A percentile compares a stretch with the other conserved stretches of the same genome.
Conservation (phyloP, 2,797 vertebrate genomes). For the Esox masquinongy region DNA sequence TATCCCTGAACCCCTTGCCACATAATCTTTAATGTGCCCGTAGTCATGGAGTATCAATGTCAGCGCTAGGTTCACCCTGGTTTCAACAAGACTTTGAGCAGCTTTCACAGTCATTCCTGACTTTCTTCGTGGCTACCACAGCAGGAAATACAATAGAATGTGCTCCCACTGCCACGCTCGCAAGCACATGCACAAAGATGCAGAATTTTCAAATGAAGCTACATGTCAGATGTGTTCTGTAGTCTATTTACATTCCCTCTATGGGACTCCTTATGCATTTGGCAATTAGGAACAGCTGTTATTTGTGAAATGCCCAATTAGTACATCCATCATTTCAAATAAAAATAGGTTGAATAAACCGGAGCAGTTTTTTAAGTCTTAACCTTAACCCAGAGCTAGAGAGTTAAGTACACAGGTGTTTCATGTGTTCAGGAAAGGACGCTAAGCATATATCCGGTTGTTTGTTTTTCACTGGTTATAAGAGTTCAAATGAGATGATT, state of each 20-base stretch:
- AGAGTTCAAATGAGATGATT: background rate
- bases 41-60: conserved; percentile 22
- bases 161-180: background rate
- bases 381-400: conserved; percentile 47
- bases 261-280: conserved; percentile 59
- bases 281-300: conserved; percentile 78
- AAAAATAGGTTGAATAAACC: conserved; percentile 72
- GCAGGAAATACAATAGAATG: background rate
- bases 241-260: conserved; percentile 65
- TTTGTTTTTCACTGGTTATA: background rate
- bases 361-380: conserved; percentile 45
- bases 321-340: conserved; percentile 71
- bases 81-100: conserved; percentile 26
- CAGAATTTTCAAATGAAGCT: too few species aligned
- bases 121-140: background rate
- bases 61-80: conserved; percentile 29
- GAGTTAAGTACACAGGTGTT: conserved; percentile 56
- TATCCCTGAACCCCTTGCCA: conserved; percentile 28
- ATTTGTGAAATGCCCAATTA: conserved; percentile 79
- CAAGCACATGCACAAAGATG: background rate
- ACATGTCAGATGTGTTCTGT: conserved; percentile 30
- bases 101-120: conserved; percentile 5
- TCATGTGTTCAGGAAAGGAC: conserved; percentile 27
- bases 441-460: conserved; percentile 32
- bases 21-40: conserved; percentile 36